Evolutionary conservation across 2,797 vertebrate genomes (phyloP).

Genomic region (Vespertilio murinus): DNA sequence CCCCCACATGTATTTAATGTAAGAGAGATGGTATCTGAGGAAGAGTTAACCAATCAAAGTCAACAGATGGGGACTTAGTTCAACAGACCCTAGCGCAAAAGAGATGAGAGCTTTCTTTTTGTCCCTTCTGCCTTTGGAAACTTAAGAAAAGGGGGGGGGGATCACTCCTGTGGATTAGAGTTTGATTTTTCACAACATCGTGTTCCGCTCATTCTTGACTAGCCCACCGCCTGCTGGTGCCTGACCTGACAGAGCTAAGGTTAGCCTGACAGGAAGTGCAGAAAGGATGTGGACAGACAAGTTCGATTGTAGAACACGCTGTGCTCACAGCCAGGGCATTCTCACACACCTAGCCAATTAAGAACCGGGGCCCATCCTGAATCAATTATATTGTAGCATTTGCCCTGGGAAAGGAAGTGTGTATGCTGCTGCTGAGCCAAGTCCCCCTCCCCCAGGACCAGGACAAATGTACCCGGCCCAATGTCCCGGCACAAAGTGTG

Average conservation of each 20-base stretch:
- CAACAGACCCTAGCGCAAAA: not conserved
- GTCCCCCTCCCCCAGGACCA: not conserved
- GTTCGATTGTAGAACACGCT: constrained; percentile 33
- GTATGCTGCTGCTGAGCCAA: not conserved
- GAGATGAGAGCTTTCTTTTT: not conserved
- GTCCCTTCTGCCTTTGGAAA: constrained; percentile 9
- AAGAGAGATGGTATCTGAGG: not conserved
- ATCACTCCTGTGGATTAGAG: not conserved
- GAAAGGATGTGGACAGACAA: constrained; percentile 57
- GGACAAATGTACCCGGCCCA: not conserved
- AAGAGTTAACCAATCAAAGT: constrained; percentile 33
- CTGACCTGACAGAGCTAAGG: constrained; percentile 61
- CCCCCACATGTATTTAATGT: not conserved
- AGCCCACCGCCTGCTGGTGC: constrained; percentile 34
- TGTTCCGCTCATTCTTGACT: constrained; percentile 16
- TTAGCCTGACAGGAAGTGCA: constrained; percentile 63
- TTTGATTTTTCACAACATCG: constrained; percentile 66
- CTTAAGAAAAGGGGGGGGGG: not conserved
- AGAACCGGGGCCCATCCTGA: constrained; percentile 53
- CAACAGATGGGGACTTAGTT: not conserved
- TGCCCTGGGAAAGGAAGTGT: not conserved
- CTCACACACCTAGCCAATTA: constrained; percentile 72
- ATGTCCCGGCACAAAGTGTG: not conserved
- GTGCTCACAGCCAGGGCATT: constrained; percentile 64
- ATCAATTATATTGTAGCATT: constrained; percentile 61